Conservation (phyloP, 2,113 vertebrate species). For the Cinclus cinclus region DNA sequence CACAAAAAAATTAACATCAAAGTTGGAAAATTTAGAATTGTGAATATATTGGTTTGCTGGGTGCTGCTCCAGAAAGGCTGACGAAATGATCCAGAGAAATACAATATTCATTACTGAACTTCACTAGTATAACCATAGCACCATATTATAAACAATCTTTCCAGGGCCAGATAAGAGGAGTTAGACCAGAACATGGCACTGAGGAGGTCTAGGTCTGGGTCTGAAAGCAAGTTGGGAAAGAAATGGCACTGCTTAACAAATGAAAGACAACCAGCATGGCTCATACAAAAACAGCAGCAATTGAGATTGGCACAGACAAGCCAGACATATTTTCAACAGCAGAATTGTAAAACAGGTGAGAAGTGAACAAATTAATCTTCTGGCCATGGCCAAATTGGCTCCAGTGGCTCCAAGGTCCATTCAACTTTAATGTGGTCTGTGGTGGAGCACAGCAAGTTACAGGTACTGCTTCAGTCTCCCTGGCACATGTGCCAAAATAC, state of each 20-base stretch:
- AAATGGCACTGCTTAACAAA: not conserved
- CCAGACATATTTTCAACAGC: not conserved
- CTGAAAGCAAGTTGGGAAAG: not conserved
- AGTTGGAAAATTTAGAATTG: not conserved
- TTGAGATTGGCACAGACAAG: fast-evolving
- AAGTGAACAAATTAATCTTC: not conserved
- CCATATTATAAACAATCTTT: not conserved
- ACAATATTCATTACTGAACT: not conserved
- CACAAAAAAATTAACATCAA: not conserved
- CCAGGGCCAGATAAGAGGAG: not conserved
- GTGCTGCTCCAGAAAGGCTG: not conserved
- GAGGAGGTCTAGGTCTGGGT: not conserved
- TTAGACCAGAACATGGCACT: not conserved
- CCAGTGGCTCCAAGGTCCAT: not conserved
- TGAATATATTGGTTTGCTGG: not conserved
- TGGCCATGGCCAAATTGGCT: not conserved
- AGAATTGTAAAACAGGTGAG: not conserved
- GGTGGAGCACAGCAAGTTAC: not conserved
- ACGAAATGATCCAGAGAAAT: not conserved
- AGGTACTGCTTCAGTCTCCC: not conserved
- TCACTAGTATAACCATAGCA: not conserved
- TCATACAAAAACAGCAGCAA: not conserved
- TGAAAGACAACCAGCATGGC: not conserved
- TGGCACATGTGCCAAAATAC: not conserved
- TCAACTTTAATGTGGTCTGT: not conserved